Conservation (phyloP, 2,797 vertebrate species). For the Columba guinea region DNA sequence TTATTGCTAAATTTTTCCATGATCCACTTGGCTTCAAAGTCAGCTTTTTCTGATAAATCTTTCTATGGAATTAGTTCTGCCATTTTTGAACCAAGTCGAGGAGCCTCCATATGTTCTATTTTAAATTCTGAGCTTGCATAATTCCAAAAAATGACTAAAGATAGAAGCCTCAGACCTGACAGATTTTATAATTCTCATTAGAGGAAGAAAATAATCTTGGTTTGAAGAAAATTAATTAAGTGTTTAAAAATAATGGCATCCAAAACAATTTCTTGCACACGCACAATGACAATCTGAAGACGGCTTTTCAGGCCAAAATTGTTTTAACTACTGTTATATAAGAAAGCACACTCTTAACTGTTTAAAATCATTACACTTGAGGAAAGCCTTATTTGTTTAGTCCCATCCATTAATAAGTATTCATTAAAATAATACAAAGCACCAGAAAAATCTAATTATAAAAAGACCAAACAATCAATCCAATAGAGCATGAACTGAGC, state of each 20-base stretch:
- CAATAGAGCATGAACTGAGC: constrained; percentile 55
- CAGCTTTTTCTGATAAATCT: constrained; percentile 57
- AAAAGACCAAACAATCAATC: constrained; percentile 52
- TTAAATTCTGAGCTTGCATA: constrained; percentile 64
- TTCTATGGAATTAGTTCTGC: constrained; percentile 65
- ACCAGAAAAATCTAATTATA: constrained; percentile 58
- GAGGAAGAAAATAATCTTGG: constrained; percentile 27
- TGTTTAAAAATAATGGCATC: constrained; percentile 36
- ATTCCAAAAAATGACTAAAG: constrained; percentile 60
- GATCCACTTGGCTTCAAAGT: constrained; percentile 54
- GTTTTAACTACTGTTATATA: background rate
- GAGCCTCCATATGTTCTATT: constrained; percentile 66
- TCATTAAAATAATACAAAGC: constrained; percentile 70
- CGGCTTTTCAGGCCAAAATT: background rate
- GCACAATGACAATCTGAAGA: background rate
- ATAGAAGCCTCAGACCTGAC: constrained; percentile 53
- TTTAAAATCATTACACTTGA: constrained; percentile 11
- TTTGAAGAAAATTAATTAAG: constrained; percentile 46
- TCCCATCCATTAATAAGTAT: constrained; percentile 43
- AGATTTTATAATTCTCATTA: constrained; percentile 60
- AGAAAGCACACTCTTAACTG: background rate
- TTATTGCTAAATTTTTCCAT: constrained; percentile 65
- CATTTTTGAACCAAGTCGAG: constrained; percentile 52
- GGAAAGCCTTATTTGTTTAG: constrained; percentile 39
- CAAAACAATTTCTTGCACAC: background rate